Percentiles rank a stretch among this genome's conserved stretches.
phyloP scores from a whole-genome alignment of 2,113 vertebrate genomes.

The Orientallactaga bullata region DNA sequence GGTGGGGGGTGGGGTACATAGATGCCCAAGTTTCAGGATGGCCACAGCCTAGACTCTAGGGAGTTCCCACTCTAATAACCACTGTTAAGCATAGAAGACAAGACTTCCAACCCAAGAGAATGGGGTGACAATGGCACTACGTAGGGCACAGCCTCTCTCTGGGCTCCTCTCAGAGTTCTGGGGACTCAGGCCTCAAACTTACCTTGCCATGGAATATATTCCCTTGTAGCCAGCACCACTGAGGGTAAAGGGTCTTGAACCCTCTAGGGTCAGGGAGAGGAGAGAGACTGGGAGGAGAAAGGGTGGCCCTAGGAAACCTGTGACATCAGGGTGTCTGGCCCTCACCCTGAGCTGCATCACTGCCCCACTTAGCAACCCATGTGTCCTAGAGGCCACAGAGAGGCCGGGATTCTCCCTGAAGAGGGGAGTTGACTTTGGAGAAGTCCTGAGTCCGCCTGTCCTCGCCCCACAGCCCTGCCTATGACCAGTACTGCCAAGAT shows the following conservation, averaged over 20 bases:
- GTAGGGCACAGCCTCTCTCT: neutral
- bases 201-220: neutral
- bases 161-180: neutral
- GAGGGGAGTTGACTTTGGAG: neutral
- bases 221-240: neutral
- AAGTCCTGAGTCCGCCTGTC: neutral
- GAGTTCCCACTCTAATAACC: neutral
- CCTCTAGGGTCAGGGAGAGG: slow-evolving; percentile 4
- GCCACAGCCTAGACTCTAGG: neutral
- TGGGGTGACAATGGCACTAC: neutral
- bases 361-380: neutral
- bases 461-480: slow-evolving; percentile 84
- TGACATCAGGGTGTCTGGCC: neutral
- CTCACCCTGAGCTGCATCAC: neutral
- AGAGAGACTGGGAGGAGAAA: neutral
- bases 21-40: neutral
- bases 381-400: neutral
- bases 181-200: neutral
- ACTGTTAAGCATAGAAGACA: neutral
- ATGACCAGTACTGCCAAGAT: slow-evolving; percentile 91
- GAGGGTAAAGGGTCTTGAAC: neutral
- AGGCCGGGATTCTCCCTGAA: neutral
- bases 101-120: neutral
- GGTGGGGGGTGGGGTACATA: neutral
- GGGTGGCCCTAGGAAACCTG: neutral